A percentile compares a stretch with the other conserved stretches of the same genome.
phyloP scores from a whole-genome alignment of 2,113 vertebrate genomes.

The Rhizomys pruinosus region DNA sequence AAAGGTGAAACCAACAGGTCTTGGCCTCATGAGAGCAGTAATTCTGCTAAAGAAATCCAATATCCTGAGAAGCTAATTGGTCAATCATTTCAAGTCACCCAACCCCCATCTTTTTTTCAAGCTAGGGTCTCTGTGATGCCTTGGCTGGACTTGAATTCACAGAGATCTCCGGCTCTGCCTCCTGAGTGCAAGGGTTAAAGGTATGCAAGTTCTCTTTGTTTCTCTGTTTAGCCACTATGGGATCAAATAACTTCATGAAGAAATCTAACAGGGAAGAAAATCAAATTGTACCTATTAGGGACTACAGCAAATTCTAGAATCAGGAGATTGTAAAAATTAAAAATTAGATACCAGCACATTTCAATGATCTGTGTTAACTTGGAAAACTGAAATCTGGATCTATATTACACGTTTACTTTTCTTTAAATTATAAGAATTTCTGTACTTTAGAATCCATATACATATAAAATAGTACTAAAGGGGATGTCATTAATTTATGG shows the following conservation, averaged over 20 bases:
- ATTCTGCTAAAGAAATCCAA: background rate
- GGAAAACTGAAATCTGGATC: constrained; percentile 19
- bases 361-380: constrained; percentile 10
- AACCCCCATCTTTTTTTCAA: no score
- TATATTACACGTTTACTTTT: background rate
- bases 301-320: background rate
- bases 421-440: constrained; percentile 46
- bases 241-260: background rate
- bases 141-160: no score
- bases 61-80: background rate
- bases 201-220: constrained; percentile 24
- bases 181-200: no score
- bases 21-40: background rate
- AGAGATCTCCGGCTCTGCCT: no score
- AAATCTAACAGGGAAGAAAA: background rate
- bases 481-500: constrained; percentile 35
- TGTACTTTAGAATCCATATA: background rate
- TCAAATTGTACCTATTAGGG: background rate
- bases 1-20: background rate
- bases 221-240: constrained; percentile 9
- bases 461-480: constrained; percentile 29
- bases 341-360: background rate
- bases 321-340: background rate
- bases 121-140: no score
- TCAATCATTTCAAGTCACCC: constrained; percentile 34